Evolutionary conservation across 2,797 vertebrate genomes (phyloP).

Genomic region (Pogoniulus pusillus): DNA sequence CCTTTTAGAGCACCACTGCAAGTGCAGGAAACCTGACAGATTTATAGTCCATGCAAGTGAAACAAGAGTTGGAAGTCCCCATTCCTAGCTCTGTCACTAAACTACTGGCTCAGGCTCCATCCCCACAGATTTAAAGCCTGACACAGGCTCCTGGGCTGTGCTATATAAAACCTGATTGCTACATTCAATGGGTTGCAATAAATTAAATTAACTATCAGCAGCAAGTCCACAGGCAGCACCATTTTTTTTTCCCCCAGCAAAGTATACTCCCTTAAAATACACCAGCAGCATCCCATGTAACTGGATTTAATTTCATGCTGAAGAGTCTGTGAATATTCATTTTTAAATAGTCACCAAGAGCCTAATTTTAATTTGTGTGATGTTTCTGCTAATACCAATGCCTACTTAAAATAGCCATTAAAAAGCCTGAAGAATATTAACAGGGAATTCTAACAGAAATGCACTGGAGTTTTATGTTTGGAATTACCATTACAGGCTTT

Average conservation of each 20-base stretch:
- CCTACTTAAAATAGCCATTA: conserved; percentile 73
- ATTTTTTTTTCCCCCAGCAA: conserved; percentile 10
- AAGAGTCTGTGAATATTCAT: conserved; percentile 66
- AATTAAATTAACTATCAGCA: conserved; percentile 54
- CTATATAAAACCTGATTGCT: conserved; percentile 29
- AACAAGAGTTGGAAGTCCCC: neutral
- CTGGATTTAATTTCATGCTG: conserved; percentile 53
- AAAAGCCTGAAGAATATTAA: conserved; percentile 78
- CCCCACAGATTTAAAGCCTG: conserved; percentile 27
- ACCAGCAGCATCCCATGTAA: conserved; percentile 19
- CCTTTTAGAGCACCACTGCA: neutral
- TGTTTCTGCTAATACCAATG: conserved; percentile 77
- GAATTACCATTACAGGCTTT: conserved; percentile 77
- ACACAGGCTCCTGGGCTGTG: conserved; percentile 3
- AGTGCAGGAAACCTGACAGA: neutral
- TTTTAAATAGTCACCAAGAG: conserved; percentile 68
- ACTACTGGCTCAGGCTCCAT: neutral
- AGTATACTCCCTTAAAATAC: conserved; percentile 43
- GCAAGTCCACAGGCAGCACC: conserved; percentile 41
- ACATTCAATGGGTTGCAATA: conserved; percentile 13
- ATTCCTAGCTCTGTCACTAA: neutral
- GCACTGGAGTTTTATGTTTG: conserved; percentile 72
- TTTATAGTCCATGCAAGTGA: neutral
- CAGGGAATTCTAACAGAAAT: conserved; percentile 70
- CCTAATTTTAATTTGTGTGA: conserved; percentile 75